Evolutionary conservation across 2,113 vertebrate species (phyloP).

Genomic region (Caretta caretta): DNA sequence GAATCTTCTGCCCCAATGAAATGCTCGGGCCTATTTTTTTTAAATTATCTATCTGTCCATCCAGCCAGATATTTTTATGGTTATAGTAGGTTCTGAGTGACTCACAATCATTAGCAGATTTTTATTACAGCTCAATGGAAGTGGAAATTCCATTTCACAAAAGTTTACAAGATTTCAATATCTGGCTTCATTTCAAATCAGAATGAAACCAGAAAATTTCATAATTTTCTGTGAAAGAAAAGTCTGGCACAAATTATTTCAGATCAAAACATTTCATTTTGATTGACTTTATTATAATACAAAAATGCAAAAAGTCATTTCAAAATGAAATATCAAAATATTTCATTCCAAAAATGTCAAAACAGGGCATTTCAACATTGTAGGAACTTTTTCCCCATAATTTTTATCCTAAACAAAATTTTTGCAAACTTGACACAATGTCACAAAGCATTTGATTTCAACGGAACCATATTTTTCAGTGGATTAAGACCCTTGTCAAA

Average conservation of each 20-base stretch:
- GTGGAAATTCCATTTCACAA: neutral
- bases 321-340: neutral
- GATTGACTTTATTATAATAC: neutral
- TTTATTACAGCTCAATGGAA: neutral
- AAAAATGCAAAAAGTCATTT: neutral
- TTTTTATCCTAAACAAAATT: neutral
- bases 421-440: neutral
- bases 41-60: too few relatives aligned
- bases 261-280: neutral
- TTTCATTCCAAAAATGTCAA: neutral
- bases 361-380: neutral
- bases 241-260: neutral
- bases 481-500: neutral
- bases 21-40: neutral
- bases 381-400: neutral
- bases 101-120: neutral
- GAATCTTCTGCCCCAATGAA: neutral
- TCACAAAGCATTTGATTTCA: neutral
- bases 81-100: neutral
- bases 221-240: neutral
- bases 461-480: neutral
- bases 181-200: neutral
- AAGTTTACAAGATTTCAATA: neutral
- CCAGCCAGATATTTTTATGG: neutral
- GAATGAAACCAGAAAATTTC: neutral